phyloP scores from a whole-genome alignment of 2,888 invertebrate species.

The Drosophila koepferae region DNA sequence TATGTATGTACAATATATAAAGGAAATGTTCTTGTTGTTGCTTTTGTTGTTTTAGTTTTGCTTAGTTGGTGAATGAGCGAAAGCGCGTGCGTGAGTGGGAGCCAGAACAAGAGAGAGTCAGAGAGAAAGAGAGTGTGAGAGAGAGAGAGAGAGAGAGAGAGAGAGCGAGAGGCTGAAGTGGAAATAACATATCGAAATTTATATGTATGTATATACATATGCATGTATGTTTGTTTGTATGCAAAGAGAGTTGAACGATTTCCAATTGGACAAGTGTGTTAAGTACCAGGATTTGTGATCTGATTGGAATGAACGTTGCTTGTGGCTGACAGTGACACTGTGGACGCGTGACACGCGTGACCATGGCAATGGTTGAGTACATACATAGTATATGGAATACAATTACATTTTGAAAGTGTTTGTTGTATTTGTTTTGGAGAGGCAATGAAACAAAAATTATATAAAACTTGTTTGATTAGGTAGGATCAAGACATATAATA shows the following conservation, averaged over 20 bases:
- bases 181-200: not conserved
- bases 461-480: constrained; percentile 39
- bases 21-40: constrained; percentile 13
- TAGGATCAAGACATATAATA: constrained; percentile 56
- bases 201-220: not conserved
- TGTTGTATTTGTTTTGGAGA: constrained; percentile 1
- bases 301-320: constrained; percentile 3
- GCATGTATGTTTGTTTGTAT: not conserved
- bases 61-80: constrained; percentile 18
- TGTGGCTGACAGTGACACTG: constrained; percentile 19
- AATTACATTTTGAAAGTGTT: constrained; percentile 55
- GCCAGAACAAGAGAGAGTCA: constrained; percentile 16
- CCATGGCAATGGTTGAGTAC: constrained; percentile 20
- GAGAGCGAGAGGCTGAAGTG: not conserved
- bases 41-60: not conserved
- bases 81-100: constrained; percentile 29
- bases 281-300: constrained; percentile 22
- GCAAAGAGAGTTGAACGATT: not conserved
- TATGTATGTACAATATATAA: constrained; percentile 13
- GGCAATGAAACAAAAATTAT: constrained; percentile 52
- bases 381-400: constrained; percentile 40
- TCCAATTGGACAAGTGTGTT: not conserved
- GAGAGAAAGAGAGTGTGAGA: constrained; percentile 29
- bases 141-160: constrained; percentile 18
- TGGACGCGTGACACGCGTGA: not conserved